Evolutionary conservation across 2,113 vertebrate genomes (phyloP), one percentile per base, ranked within the genome.

Genomic region (Actenoides lindsayi): DNA sequence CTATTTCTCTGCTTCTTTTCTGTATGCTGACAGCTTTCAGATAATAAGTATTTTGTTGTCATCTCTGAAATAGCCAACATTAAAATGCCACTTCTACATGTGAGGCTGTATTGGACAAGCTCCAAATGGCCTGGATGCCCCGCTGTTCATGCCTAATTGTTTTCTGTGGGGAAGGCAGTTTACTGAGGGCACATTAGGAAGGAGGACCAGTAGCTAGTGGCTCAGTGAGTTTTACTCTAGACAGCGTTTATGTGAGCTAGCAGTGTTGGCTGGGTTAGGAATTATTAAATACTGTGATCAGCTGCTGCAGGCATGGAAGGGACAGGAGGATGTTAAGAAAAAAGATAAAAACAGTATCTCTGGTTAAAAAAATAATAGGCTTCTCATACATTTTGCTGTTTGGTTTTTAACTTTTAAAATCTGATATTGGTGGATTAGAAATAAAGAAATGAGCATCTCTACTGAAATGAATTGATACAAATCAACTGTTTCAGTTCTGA

Each of bases 11-110:
- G n/a, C n/a, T n/a, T n/a, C n/a, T n/a, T n/a, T n/a, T n/a, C n/a
- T n/a, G n/a, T n/a, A n/a, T n/a, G n/a, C n/a, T 80, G 86, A 87
- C 51, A 92, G 68, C 60, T 89, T 89, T 78, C 65, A 68, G 83
- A 77, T 81, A 79, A 33, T 41, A 93, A 73, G n/a, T 70, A 44
- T 78, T 83, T 93, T 82, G 42, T n/a, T 91, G 53, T 42, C 48
- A 83, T 77, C 83, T 93, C 69, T 74, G 64, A 83, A 64, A 60
- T 69, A 92, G 57, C 46, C 27, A 54, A 67, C 41, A 62, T 83
- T 83, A 67, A 87, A 83, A 68, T 56, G 44, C 54, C 23, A 21
- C 25, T 86, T 68, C 56, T 84, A 54, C 13, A 18, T 59, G 17
- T 35, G 65, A 37, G 82, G 63, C 79, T 86, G 39, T 41, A 17